Evolutionary conservation across 2,797 vertebrate species (phyloP).

Genomic region (Poeciliopsis gracilis): DNA sequence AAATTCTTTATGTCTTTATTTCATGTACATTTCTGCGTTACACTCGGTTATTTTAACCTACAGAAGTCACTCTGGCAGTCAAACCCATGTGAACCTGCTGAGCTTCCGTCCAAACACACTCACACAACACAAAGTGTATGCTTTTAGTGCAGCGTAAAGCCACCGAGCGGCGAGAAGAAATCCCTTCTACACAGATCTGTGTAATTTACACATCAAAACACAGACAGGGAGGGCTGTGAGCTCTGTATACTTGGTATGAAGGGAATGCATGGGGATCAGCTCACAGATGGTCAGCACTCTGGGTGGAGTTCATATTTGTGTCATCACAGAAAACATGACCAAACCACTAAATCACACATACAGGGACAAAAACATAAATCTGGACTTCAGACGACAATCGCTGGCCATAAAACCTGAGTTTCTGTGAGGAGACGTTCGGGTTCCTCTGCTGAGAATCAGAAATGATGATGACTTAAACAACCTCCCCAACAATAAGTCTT

Average conservation of each 20-base stretch:
- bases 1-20: conserved; percentile 29
- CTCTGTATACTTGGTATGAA: conserved; percentile 68
- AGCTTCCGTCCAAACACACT: conserved; percentile 51
- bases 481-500: background rate
- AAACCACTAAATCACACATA: conserved; percentile 30
- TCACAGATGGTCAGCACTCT: conserved; percentile 36
- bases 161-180: conserved; percentile 61
- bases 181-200: conserved; percentile 47
- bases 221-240: conserved; percentile 52
- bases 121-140: conserved; percentile 28
- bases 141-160: conserved; percentile 51
- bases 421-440: background rate
- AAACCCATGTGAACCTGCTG: conserved; percentile 51
- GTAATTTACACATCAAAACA: conserved; percentile 40
- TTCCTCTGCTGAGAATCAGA: background rate
- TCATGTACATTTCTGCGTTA: conserved; percentile 45
- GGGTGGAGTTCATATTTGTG: conserved; percentile 64
- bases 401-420: background rate
- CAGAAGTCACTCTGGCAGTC: conserved; percentile 50
- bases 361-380: background rate
- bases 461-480: background rate
- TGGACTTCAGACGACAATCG: background rate
- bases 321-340: conserved; percentile 53
- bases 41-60: conserved; percentile 63
- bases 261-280: conserved; percentile 64